Evolutionary conservation across 2,797 vertebrate genomes (phyloP).

Genomic region (Mallotus villosus): DNA sequence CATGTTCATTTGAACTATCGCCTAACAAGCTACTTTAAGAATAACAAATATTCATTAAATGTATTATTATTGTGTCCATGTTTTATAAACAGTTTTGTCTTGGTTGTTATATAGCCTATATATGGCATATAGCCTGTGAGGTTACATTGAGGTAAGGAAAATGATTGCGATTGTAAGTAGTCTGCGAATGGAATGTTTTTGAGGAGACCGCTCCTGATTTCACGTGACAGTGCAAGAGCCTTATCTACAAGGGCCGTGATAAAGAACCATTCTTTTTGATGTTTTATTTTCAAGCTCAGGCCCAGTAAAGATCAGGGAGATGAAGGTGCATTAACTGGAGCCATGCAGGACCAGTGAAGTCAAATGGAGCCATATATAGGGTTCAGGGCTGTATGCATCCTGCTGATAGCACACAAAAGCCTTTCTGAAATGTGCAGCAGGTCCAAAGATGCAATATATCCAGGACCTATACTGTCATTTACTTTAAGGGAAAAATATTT

Average conservation of each 20-base stretch:
- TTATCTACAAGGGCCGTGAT: slow-evolving; percentile 68
- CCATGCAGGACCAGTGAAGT: slow-evolving; percentile 36
- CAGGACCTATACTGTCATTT: background rate
- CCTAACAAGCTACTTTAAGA: too few species aligned
- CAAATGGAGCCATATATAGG: slow-evolving; percentile 36
- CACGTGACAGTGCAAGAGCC: slow-evolving; percentile 66
- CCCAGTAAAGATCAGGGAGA: slow-evolving; percentile 64
- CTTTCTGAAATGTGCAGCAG: slow-evolving; percentile 31
- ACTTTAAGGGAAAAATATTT: background rate
- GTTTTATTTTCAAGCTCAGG: slow-evolving; percentile 68
- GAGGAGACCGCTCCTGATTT: slow-evolving; percentile 62
- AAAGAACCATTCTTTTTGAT: slow-evolving; percentile 68
- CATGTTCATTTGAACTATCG: too few species aligned
- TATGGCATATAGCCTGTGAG: slow-evolving; percentile 32
- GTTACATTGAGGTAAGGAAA: slow-evolving; percentile 44
- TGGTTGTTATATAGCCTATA: background rate
- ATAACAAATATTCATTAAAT: too few species aligned
- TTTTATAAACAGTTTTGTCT: too few species aligned
- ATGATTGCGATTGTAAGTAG: slow-evolving; percentile 55
- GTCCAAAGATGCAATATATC: background rate
- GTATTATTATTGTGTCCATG: too few species aligned
- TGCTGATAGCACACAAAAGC: slow-evolving; percentile 55
- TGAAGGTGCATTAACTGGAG: slow-evolving; percentile 60
- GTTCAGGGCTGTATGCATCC: slow-evolving; percentile 56
- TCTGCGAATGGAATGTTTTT: slow-evolving; percentile 60